These are phyloP conservation scores for Alectoris magna DNA, from an alignment of 2,797 vertebrate species.

Conservation along the genomic window DNA sequence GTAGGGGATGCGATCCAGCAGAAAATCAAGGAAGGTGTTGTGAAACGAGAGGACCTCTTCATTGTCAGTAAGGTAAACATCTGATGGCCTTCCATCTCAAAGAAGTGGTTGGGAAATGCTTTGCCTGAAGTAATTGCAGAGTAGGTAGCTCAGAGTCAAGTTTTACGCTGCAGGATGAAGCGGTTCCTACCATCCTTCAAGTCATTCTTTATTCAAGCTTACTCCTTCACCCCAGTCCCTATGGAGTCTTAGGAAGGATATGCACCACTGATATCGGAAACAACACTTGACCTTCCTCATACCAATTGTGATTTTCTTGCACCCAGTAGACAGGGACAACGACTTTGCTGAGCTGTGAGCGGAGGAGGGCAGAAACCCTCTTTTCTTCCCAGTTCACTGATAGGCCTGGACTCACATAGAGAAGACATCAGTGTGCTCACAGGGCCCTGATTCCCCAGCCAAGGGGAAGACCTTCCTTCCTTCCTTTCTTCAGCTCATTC, in stretches of 20 bases:
- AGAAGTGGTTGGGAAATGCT: background rate
- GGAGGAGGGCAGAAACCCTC: background rate
- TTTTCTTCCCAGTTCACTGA: background rate
- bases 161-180: no score
- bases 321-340: background rate
- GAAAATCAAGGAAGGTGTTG: slow-evolving; percentile 81
- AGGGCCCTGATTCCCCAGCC: background rate
- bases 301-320: background rate
- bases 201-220: no score
- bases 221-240: no score
- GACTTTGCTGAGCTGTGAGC: background rate
- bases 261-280: background rate
- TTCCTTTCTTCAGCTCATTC: background rate
- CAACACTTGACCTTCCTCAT: no score
- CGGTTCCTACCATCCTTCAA: no score
- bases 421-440: background rate
- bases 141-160: no score
- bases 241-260: background rate
- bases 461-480: background rate
- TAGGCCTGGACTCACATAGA: background rate
- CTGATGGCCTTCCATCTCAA: background rate
- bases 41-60: slow-evolving; percentile 89
- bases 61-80: slow-evolving; percentile 86
- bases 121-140: background rate
- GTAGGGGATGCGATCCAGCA: slow-evolving; percentile 82